Conservation (phyloP, 2,113 vertebrate genomes). For the Cygnus buccinator region DNA sequence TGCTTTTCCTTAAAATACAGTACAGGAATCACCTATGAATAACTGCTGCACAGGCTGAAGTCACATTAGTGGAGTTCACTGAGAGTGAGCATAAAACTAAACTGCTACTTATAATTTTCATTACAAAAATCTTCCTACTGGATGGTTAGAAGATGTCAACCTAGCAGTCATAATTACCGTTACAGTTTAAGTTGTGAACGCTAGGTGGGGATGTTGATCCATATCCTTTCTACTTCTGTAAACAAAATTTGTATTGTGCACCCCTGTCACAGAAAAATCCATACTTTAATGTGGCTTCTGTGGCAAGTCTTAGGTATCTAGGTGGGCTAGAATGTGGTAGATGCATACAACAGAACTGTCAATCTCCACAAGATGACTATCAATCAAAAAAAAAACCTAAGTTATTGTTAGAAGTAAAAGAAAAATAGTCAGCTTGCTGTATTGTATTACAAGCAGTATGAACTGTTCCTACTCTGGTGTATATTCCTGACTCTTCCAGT, state of each 20-base stretch:
- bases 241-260: accelerated
- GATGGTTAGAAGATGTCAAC: not conserved
- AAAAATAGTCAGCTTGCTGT: not conserved
- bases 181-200: not conserved
- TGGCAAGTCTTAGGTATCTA: not conserved
- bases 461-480: not conserved
- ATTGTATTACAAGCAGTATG: not conserved
- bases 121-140: not conserved
- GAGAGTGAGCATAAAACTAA: not conserved
- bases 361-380: not conserved
- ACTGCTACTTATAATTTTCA: not conserved
- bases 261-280: not conserved
- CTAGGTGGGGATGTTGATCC: constrained; percentile 14
- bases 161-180: not conserved
- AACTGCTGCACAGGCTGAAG: not conserved
- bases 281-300: not conserved
- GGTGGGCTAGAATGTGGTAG: not conserved
- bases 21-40: not conserved
- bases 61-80: not conserved
- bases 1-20: not conserved
- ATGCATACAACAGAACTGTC: not conserved
- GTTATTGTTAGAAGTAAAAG: not conserved
- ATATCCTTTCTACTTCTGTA: not conserved
- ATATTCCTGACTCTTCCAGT: accelerated
- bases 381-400: not conserved